Evolutionary conservation across 2,113 vertebrate species (phyloP), one percentile per base, ranked within the genome.

Genomic region (Panthera tigris): DNA sequence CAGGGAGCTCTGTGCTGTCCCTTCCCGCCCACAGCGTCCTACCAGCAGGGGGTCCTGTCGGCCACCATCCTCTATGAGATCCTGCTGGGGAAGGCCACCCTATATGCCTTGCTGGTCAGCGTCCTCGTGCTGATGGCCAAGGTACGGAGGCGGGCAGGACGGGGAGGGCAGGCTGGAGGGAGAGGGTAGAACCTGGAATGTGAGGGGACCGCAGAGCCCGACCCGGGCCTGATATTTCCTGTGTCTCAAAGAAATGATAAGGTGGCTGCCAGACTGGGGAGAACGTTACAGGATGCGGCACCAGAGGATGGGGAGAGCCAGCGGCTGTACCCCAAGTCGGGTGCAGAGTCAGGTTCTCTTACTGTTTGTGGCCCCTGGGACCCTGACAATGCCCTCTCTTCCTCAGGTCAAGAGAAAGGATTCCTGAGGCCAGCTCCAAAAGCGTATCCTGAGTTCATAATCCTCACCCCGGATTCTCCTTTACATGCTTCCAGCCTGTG

Each of bases 51-150:
- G 1, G 66, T 98, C 83, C 97, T 98, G 80, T 98, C 99, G 31
- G 97, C 98, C 96, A 99, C 98, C 76, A 61, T 99, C 73, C 97
- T 98, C 11, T 99, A 99, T 66, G 94, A 98, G 94, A 95, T 99
- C 57, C 97, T 99, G 48, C 98, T 98, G 82, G 97, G 98, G 39
- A 99, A 99, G 89, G 98, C 98, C 18, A 94, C 98, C 11, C 71
- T 98, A 39, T 99, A 99, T 1, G 99, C 98, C 0, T 12, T 98
- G 95, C 89, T 99, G 81, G 97, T 98, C 95, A 98, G 36, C 36
- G 3, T 36, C 36, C 36, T 99, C 36, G 85, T 98, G 93, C 97
- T 98, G 95, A 98, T 80, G 82, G 74, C 91, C 87, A 98, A 97
- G 98, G 98, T 99, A 95, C 82, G 98, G 68, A 50, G 7, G 16